Conservation (phyloP, 1,140 invertebrate genomes). For the Anastrepha ludens region DNA sequence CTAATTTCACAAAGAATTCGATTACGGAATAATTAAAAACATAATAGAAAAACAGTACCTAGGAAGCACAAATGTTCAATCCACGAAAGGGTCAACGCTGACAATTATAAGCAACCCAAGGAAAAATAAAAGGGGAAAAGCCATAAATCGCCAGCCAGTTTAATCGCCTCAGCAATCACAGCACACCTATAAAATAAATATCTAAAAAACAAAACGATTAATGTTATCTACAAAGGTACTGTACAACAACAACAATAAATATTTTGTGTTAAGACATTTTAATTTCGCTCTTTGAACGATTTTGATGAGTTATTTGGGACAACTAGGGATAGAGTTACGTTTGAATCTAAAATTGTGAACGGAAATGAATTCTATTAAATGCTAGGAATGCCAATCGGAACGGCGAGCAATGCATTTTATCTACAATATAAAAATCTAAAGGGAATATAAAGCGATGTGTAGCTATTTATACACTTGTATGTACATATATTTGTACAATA, state of each 20-base stretch:
- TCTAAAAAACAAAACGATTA: neutral
- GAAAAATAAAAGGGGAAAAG: neutral
- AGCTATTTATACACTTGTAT: too few species aligned
- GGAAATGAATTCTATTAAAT: constrained; percentile 8
- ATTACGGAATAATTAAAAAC: neutral
- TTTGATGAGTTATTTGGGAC: neutral
- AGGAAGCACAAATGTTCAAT: neutral
- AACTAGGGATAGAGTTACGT: neutral
- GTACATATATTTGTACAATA: too few species aligned
- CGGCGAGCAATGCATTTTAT: neutral
- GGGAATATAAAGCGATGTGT: too few species aligned
- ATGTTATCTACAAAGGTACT: neutral
- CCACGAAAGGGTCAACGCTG: constrained; percentile 4
- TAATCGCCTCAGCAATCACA: constrained; percentile 22
- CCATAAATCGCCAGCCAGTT: constrained; percentile 20
- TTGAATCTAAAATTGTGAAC: neutral
- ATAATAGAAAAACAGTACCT: neutral
- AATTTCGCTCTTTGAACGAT: neutral
- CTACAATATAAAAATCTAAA: neutral
- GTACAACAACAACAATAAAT: too few species aligned
- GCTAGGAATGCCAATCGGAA: neutral
- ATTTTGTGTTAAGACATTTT: neutral
- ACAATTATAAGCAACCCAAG: neutral
- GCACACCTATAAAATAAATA: neutral
- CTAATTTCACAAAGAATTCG: constrained; percentile 2